Conservation (phyloP, 2,113 vertebrate species). For the Taxidea taxus region DNA sequence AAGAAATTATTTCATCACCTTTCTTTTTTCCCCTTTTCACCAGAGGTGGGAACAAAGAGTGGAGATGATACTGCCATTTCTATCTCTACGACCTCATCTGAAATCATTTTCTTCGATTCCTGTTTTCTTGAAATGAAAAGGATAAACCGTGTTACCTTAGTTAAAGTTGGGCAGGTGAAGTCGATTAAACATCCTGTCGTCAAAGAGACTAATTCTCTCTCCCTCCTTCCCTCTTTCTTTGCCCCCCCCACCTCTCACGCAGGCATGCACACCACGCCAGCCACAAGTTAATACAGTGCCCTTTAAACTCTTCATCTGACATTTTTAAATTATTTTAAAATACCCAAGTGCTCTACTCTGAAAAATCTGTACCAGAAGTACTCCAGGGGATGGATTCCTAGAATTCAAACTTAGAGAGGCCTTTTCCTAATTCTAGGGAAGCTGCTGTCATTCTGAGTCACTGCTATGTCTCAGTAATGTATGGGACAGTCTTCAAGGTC, state of each 20-base stretch:
- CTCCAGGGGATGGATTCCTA: constrained; percentile 44
- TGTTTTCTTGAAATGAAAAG: constrained; percentile 81
- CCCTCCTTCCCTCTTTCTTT: background rate
- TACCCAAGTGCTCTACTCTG: constrained; percentile 61
- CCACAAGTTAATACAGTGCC: constrained; percentile 79
- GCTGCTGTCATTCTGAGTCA: background rate
- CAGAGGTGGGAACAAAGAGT: constrained; percentile 40
- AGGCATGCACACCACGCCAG: background rate
- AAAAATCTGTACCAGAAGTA: constrained; percentile 75
- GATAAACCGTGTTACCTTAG: constrained; percentile 83
- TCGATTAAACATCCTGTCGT: constrained; percentile 82
- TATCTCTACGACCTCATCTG: constrained; percentile 78
- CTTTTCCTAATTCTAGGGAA: constrained; percentile 5
- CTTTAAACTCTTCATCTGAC: constrained; percentile 82
- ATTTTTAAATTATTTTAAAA: constrained; percentile 75
- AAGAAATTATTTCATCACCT: constrained; percentile 43
- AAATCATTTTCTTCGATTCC: constrained; percentile 80
- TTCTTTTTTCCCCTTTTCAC: background rate
- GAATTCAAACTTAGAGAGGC: background rate
- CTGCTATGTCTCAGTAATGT: background rate
- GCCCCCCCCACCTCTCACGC: background rate
- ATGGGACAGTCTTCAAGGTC: background rate
- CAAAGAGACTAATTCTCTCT: constrained; percentile 79
- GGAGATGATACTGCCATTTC: constrained; percentile 59
- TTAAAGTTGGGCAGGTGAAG: constrained; percentile 78